Conservation (phyloP, 2,888 invertebrate genomes). For the Leptogaster cylindrica region DNA sequence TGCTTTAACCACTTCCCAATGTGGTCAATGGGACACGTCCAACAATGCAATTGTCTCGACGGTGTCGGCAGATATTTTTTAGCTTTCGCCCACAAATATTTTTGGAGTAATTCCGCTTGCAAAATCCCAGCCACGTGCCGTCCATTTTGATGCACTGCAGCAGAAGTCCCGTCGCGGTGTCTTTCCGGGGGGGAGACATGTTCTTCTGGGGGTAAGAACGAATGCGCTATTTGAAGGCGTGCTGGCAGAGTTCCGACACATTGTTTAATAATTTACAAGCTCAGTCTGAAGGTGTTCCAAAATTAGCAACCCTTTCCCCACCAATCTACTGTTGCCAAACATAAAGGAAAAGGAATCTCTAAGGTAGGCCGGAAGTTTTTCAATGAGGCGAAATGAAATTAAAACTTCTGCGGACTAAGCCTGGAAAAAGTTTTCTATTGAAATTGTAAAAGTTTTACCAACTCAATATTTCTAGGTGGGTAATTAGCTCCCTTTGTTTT, state of each 20-base stretch:
- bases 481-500: slow-evolving; percentile 39
- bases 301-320: neutral
- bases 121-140: slow-evolving; percentile 11
- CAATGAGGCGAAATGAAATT: slow-evolving; percentile 40
- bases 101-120: slow-evolving; percentile 22
- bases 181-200: no score
- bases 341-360: slow-evolving; percentile 15
- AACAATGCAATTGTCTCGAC: slow-evolving; percentile 19
- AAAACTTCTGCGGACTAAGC: slow-evolving; percentile 29
- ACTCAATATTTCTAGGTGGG: slow-evolving; percentile 38
- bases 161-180: no score
- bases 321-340: no score
- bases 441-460: slow-evolving; percentile 37
- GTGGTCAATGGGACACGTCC: neutral
- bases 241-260: no score
- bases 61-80: slow-evolving; percentile 1
- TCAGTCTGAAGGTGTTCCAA: slow-evolving; percentile 22
- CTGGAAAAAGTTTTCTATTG: slow-evolving; percentile 35
- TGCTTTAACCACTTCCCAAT: neutral
- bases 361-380: slow-evolving; percentile 28
- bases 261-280: no score
- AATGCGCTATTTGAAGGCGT: no score
- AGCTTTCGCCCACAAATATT: slow-evolving; percentile 7
- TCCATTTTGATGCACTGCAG: neutral
- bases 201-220: no score